Evolutionary conservation across 1,140 invertebrate species (phyloP), one percentile per base, ranked within the genome.

Genomic region (Physella acuta): DNA sequence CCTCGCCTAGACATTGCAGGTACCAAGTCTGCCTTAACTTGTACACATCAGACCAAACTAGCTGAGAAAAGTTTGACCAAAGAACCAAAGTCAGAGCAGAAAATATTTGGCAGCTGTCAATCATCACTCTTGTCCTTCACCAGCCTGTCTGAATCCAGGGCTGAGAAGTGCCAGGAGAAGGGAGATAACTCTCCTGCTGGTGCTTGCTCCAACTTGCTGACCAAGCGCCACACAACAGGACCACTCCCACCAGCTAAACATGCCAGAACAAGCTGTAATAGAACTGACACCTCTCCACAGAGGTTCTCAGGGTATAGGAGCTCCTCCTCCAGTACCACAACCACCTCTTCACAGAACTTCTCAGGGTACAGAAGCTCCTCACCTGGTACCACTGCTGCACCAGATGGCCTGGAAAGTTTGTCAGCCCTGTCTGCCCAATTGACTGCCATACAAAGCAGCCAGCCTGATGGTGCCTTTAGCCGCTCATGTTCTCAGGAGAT

Each of bases 401-500:
- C 20, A 30, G 2, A 11, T 8, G 8, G 17, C 17, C 28, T 30
- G 17, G 34, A 31, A 37, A 20, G 8, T 44, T 37, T 20, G 3
- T 3, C 31, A 62, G 3, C 37, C 39, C n/a, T n/a, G 39, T 16
- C 33, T 31, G 33, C 33, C 11, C 11, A 8, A 5, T 4, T 33
- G 4, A 11, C 28, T 59, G 14, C 28, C 33, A 59, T 11, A 4
- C 24, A 24, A 31, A 8, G 26, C 4, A 33, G 26, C 24, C 56
- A 17, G 28, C 16, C 56, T 30, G n/a, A 26, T 33, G 26, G 16
- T 3, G 24, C 20, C 28, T 24, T 66, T 3, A 33, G 28, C 16
- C 16, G 26, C 1, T 55, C 75, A 34, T 81, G 79, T 69, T 83
- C 82, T n/a, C 76, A 82, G 55, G 74, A 83, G 67, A 80, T 80